phyloP scores from a whole-genome alignment of 2,888 invertebrate species.

The Ophonus ardosiacus region DNA sequence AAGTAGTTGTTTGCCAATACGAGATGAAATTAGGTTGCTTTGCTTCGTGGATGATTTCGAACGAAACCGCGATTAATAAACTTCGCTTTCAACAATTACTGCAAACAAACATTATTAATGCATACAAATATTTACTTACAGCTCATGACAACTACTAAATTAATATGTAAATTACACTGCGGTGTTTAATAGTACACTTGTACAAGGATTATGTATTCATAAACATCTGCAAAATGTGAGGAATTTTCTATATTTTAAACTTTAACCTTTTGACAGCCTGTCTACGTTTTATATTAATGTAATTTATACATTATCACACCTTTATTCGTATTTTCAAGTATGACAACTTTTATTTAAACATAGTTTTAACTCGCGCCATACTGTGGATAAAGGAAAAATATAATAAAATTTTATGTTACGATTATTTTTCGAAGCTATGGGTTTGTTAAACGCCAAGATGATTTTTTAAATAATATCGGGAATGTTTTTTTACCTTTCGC shows the following conservation, averaged over 20 bases:
- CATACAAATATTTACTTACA: conserved; percentile 42
- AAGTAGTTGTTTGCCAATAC: conserved; percentile 2
- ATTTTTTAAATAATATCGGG: no score
- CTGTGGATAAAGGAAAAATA: no score
- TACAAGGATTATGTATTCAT: not conserved
- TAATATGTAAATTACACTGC: conserved; percentile 51
- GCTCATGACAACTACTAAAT: conserved; percentile 46
- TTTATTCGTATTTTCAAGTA: no score
- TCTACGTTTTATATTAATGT: not conserved
- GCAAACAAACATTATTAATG: conserved; percentile 52
- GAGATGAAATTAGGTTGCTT: not conserved
- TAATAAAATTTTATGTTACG: no score
- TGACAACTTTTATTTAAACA: no score
- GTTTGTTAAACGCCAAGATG: no score
- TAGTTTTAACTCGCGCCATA: no score
- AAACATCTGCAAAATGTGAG: not conserved
- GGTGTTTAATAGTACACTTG: conserved; percentile 21
- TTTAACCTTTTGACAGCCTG: not conserved
- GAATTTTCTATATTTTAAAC: not conserved
- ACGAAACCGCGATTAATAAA: conserved; percentile 34
- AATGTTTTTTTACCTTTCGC: no score
- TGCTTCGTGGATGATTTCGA: not conserved
- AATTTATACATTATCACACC: no score
- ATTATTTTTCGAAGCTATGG: no score
- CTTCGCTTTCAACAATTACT: conserved; percentile 48